Conservation (phyloP, 53 echinoderm and acorn worm genomes). For the Actinopyga echinites region DNA sequence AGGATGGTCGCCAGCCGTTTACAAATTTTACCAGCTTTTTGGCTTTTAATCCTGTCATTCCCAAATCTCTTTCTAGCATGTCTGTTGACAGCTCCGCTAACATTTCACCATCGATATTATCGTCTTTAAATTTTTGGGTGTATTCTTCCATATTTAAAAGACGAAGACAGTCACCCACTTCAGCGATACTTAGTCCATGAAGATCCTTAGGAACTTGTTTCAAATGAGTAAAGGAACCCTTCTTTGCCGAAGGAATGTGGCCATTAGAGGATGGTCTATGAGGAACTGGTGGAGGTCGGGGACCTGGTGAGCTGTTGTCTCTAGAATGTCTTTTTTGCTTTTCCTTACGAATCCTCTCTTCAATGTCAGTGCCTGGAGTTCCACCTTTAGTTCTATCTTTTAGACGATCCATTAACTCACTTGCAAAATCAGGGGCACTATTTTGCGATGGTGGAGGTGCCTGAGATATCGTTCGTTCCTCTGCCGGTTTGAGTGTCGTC, state of each 20-base stretch:
- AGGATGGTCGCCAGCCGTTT: slow-evolving; percentile 85
- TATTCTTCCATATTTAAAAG: slow-evolving; percentile 78
- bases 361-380: neutral
- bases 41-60: slow-evolving; percentile 64
- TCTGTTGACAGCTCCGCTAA: slow-evolving; percentile 60
- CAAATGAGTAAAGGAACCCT: slow-evolving; percentile 48
- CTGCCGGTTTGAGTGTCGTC: slow-evolving; percentile 4
- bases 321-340: too few species aligned
- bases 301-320: neutral
- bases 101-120: slow-evolving; percentile 83
- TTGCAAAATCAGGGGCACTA: neutral
- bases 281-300: slow-evolving; percentile 48
- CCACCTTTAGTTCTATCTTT: neutral
- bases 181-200: slow-evolving; percentile 69
- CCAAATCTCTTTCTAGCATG: slow-evolving; percentile 71
- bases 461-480: neutral
- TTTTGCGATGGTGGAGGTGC: neutral
- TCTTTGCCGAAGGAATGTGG: neutral
- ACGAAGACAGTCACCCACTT: slow-evolving; percentile 73
- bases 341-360: neutral
- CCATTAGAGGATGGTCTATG: slow-evolving; percentile 21
- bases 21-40: slow-evolving; percentile 82
- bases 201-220: slow-evolving; percentile 72
- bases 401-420: neutral
- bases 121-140: slow-evolving; percentile 62